phyloP scores from a whole-genome alignment of 2,888 invertebrate genomes.

The Drosophila mimetica region DNA sequence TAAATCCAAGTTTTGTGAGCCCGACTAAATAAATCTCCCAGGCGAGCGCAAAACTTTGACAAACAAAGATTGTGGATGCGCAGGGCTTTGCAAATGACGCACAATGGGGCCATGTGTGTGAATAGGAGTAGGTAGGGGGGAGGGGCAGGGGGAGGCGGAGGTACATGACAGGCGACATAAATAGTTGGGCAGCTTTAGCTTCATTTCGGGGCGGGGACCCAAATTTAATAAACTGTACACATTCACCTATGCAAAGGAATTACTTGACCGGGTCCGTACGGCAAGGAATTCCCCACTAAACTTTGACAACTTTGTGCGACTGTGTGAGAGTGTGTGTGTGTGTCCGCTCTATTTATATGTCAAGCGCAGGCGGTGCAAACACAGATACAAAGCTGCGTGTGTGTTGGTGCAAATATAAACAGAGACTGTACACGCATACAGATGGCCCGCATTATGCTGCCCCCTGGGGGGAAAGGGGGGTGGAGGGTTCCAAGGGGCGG shows the following conservation, averaged over 20 bases:
- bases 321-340: constrained; percentile 15
- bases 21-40: constrained; percentile 74
- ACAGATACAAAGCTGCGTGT: constrained; percentile 28
- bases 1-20: constrained; percentile 75
- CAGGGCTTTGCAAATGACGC: constrained; percentile 48
- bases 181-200: constrained; percentile 45
- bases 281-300: constrained; percentile 28
- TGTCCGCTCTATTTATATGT: constrained; percentile 58
- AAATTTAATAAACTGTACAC: constrained; percentile 66
- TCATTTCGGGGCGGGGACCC: constrained; percentile 5
- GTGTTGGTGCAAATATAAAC: constrained; percentile 55
- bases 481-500: neutral
- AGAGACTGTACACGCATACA: constrained; percentile 69
- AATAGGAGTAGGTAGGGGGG: neutral
- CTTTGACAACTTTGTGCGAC: constrained; percentile 47
- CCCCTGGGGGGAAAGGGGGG: neutral
- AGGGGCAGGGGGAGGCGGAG: constrained; percentile 4
- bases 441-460: constrained; percentile 72
- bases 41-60: constrained; percentile 66
- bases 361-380: constrained; percentile 54
- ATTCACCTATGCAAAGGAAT: constrained; percentile 42
- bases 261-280: constrained; percentile 35
- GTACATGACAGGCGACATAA: constrained; percentile 73
- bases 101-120: constrained; percentile 30
- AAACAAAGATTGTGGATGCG: constrained; percentile 63